These are phyloP conservation scores for Leptinotarsa tumamoca DNA, from an alignment of 2,888 invertebrate genomes.

Conservation along the genomic window DNA sequence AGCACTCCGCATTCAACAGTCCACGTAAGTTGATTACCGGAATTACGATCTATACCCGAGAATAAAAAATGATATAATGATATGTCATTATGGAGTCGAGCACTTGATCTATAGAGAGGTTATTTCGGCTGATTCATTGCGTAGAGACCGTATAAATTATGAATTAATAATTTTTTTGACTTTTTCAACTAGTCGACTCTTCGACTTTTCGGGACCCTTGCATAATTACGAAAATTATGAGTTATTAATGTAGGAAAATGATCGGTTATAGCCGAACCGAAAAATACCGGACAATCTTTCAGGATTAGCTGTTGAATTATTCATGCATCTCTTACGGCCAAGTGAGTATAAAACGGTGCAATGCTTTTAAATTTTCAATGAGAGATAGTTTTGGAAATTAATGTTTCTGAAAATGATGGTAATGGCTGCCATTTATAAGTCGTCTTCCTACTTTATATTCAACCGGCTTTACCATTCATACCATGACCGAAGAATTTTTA, in stretches of 20 bases:
- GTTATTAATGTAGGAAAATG: constrained; percentile 25
- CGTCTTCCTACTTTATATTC: background rate
- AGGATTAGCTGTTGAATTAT: constrained; percentile 17
- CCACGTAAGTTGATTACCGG: background rate
- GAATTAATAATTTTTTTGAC: constrained; percentile 26
- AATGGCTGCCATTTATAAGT: background rate
- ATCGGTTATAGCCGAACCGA: constrained; percentile 2
- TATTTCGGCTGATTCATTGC: constrained; percentile 18
- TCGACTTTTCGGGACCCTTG: constrained; percentile 21
- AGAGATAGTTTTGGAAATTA: constrained; percentile 5
- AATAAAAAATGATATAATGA: constrained; percentile 13
- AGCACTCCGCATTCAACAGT: constrained; percentile 1
- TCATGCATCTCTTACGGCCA: background rate
- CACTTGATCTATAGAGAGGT: constrained; percentile 16
- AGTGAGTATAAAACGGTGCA: background rate
- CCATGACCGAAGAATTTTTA: too few relatives aligned
- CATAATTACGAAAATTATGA: constrained; percentile 24
- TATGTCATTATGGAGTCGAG: constrained; percentile 22
- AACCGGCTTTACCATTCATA: background rate
- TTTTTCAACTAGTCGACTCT: constrained; percentile 20
- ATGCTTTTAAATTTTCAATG: constrained; percentile 9
- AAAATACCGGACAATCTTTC: constrained; percentile 8
- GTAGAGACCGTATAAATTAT: constrained; percentile 23
- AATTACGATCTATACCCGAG: constrained; percentile 17
- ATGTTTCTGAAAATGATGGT: background rate